These are phyloP conservation scores for Folsomia manolachei DNA, from an alignment of 2,888 invertebrate species.

Conservation along the genomic window DNA sequence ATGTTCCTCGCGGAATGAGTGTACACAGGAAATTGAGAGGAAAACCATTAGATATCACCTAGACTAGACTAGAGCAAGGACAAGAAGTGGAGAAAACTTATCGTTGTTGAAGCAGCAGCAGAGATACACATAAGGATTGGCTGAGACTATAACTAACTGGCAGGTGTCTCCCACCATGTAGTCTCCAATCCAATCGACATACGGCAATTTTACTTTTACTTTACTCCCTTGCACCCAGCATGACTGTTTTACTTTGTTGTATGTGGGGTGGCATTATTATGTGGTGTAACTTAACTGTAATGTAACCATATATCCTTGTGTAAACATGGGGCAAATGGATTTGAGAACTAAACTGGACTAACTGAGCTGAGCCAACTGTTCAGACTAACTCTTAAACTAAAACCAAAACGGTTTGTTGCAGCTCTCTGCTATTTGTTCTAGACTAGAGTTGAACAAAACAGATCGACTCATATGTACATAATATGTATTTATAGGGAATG, in stretches of 20 bases:
- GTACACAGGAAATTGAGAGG: slow-evolving; percentile 20
- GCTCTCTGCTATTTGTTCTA: too few species aligned
- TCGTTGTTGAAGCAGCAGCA: not conserved
- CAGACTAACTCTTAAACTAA: too few species aligned
- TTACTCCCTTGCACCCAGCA: not conserved
- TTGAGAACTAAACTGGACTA: slow-evolving; percentile 36
- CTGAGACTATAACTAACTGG: not conserved
- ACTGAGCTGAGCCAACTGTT: slow-evolving; percentile 18
- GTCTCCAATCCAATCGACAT: slow-evolving; percentile 5
- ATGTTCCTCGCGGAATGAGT: slow-evolving; percentile 10
- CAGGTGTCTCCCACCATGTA: slow-evolving; percentile 13
- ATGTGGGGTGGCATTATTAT: not conserved
- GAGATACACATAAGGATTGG: not conserved
- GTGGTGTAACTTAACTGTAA: not conserved
- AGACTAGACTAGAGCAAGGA: not conserved
- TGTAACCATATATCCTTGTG: slow-evolving; percentile 44
- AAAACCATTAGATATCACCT: slow-evolving; percentile 17
- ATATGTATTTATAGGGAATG: too few species aligned
- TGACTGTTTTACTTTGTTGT: not conserved
- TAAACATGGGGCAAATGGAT: slow-evolving; percentile 47
- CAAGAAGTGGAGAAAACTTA: not conserved
- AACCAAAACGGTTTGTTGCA: not conserved
- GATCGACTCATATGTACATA: too few species aligned
- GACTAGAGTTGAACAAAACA: too few species aligned
- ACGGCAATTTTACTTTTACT: slow-evolving; percentile 9